phyloP scores from a whole-genome alignment of 2,888 invertebrate genomes.

The Apeira syringaria region DNA sequence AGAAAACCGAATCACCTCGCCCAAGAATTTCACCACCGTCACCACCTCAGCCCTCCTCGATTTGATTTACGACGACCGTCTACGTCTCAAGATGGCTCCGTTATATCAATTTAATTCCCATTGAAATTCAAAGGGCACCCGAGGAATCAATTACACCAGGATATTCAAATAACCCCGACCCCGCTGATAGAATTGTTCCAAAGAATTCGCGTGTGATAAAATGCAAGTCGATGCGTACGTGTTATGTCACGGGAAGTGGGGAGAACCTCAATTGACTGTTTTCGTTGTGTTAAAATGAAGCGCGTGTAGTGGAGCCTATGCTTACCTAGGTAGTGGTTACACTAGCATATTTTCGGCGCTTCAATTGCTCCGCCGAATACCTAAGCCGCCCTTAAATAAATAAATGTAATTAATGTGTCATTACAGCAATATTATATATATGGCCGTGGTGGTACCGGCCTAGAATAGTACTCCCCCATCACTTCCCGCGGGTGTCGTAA shows the following conservation, averaged over 20 bases:
- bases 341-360: too few relatives aligned
- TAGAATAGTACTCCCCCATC: too few relatives aligned
- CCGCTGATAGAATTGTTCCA: conserved; percentile 74
- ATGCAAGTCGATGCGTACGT: conserved; percentile 69
- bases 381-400: too few relatives aligned
- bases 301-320: too few relatives aligned
- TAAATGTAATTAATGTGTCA: too few relatives aligned
- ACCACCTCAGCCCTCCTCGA: conserved; percentile 31
- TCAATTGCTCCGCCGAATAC: too few relatives aligned
- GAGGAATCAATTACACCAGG: conserved; percentile 65
- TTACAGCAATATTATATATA: too few relatives aligned
- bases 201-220: conserved; percentile 80
- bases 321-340: too few relatives aligned
- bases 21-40: conserved; percentile 24
- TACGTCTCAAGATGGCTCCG: conserved; percentile 44
- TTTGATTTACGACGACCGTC: conserved; percentile 52
- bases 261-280: conserved; percentile 1
- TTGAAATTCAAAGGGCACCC: conserved; percentile 76
- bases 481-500: too few relatives aligned
- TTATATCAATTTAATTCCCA: conserved; percentile 80
- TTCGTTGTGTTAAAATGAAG: neutral
- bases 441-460: too few relatives aligned
- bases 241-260: conserved; percentile 25
- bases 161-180: conserved; percentile 70
- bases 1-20: conserved; percentile 13